Evolutionary conservation across 1,140 invertebrate genomes (phyloP).

Genomic region (Solen grandis): DNA sequence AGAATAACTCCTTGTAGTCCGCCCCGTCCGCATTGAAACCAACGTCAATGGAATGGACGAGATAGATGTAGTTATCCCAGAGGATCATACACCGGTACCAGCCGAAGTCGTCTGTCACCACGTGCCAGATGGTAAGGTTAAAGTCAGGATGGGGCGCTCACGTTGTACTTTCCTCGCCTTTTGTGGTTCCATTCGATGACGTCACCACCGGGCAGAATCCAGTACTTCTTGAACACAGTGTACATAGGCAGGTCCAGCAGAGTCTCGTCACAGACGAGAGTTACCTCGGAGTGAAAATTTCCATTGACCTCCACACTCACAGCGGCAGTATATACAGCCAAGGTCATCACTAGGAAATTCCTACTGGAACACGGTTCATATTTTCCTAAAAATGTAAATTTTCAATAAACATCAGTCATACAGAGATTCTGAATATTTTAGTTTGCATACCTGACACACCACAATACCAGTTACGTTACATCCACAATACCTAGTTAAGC

Average conservation of each 20-base stretch:
- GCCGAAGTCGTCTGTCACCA: slow-evolving; percentile 23
- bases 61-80: slow-evolving; percentile 37
- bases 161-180: background rate
- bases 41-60: slow-evolving; percentile 18
- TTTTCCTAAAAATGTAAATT: too few species aligned
- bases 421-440: too few species aligned
- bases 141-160: slow-evolving; percentile 21
- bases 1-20: background rate
- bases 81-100: slow-evolving; percentile 42
- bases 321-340: background rate
- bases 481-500: too few species aligned
- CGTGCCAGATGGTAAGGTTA: slow-evolving; percentile 28
- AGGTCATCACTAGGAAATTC: too few species aligned
- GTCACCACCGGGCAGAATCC: slow-evolving; percentile 17
- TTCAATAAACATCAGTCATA: too few species aligned
- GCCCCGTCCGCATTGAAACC: slow-evolving; percentile 20
- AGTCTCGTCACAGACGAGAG: slow-evolving; percentile 26
- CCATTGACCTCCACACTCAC: slow-evolving; percentile 14
- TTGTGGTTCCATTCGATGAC: slow-evolving; percentile 3
- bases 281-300: slow-evolving; percentile 8
- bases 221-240: slow-evolving; percentile 30
- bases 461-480: too few species aligned
- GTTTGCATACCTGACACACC: too few species aligned
- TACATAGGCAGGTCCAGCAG: slow-evolving; percentile 1
- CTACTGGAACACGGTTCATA: too few species aligned